Evolutionary conservation across 1,140 invertebrate genomes (phyloP), one percentile per base, ranked within the genome.

Genomic region (Thalassaphorura encarpata): DNA sequence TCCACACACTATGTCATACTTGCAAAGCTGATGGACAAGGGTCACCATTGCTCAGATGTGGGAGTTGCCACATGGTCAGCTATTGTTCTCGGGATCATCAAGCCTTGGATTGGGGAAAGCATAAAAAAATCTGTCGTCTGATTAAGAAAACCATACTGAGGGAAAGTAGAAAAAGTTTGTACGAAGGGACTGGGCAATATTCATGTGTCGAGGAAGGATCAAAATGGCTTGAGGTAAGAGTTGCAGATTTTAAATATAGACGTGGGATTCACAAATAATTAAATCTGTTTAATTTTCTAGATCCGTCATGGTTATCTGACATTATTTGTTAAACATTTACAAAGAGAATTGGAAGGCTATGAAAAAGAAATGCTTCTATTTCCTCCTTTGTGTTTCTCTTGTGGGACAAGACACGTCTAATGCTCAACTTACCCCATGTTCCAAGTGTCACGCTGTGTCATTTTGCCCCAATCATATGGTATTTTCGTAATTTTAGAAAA

Each of bases 351-450:
- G 23, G 70, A 77, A 13, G 72, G 80, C 0, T 83, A 78, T 71
- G 83, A 85, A 63, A 77, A 76, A 49, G 83, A 85, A 62, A 76
- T 80, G 0, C 66, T 85, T 3, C 68, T 84, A 2, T 85, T 83
- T 64, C 81, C 82, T 0, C 72, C 77, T 23, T 70, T 81, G 2
- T 85, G 83, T 63, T 66, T 69, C 3, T 68, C 73, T 16, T 80
- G 79, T 40, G 50, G 47, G 29, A 54, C n/a, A 47, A 69, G 77
- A 11, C 73, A 36, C 33, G n/a, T n/a, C 33, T 11, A 36, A 36
- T 36, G 33, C 33, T 36, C 11, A 36, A n/a, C 11, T n/a, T 11
- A 36, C 33, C 33, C 33, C 52, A 19, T 59, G 56, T 29, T 18
- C 42, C 8, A 42, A 43, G 15, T 59, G 56, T 27, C 28, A 59